Evolutionary conservation across 2,888 invertebrate species (phyloP).

Genomic region (Drosophila percnosoma): DNA sequence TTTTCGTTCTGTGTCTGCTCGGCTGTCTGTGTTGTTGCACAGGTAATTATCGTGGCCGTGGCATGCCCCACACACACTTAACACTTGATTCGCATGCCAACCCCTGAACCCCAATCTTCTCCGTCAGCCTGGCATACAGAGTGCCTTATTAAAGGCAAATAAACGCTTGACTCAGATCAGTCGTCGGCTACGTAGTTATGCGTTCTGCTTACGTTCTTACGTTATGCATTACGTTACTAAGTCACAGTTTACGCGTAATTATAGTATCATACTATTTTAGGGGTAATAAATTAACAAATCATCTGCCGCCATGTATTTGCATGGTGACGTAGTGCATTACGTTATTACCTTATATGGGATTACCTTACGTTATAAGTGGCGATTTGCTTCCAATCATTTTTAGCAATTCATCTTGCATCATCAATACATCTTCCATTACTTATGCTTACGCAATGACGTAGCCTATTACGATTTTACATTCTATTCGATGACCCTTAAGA

Average conservation of each 20-base stretch:
- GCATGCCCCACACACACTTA: conserved; percentile 27
- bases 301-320: not conserved
- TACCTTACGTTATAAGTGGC: not conserved
- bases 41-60: conserved; percentile 57
- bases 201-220: conserved; percentile 14
- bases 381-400: not conserved
- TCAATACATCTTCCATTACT: not conserved
- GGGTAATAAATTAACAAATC: not conserved
- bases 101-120: not conserved
- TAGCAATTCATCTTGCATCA: not conserved
- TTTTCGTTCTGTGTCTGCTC: conserved; percentile 63
- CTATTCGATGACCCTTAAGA: not conserved
- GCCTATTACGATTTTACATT: not conserved
- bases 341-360: not conserved
- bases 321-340: not conserved
- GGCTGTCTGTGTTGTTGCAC: conserved; percentile 71
- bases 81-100: conserved; percentile 38
- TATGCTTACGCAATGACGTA: not conserved
- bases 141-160: not conserved
- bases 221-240: conserved; percentile 3
- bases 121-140: not conserved
- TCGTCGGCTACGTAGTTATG: not conserved
- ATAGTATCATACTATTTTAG: not conserved
- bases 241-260: not conserved
- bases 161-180: conserved; percentile 18